Evolutionary conservation across 2,888 invertebrate genomes (phyloP).

Genomic region (Heteromurus nitidus): DNA sequence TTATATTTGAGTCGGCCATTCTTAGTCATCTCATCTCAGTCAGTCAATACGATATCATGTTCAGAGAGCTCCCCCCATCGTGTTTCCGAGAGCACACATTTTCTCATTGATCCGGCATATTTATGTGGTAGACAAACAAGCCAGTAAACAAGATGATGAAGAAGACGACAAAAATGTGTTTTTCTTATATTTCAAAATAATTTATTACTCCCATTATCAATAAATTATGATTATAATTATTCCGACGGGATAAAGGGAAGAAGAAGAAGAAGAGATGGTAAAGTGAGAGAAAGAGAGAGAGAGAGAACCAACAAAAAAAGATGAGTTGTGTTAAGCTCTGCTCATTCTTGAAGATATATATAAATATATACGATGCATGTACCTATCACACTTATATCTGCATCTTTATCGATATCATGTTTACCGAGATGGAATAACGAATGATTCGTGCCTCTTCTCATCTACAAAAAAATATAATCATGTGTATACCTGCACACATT

Average conservation of each 20-base stretch:
- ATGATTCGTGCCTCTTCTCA: no score
- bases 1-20: no score
- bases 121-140: conserved; percentile 49
- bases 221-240: conserved; percentile 68
- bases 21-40: no score
- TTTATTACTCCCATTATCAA: conserved; percentile 67
- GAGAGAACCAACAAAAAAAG: no score
- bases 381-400: no score
- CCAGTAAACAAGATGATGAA: conserved; percentile 15
- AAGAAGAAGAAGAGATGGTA: conserved; percentile 8
- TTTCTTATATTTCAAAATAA: conserved; percentile 63
- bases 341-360: not conserved
- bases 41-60: no score
- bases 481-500: no score
- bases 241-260: conserved; percentile 51
- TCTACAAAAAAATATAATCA: no score
- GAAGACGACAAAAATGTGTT: conserved; percentile 45
- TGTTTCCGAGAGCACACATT: no score
- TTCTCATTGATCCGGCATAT: conserved; percentile 17
- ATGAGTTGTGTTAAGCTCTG: not conserved
- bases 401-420: no score
- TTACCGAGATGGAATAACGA: no score
- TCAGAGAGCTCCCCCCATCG: not conserved
- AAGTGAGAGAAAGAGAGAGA: no score
- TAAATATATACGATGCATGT: not conserved